These are phyloP conservation scores for Alosa sapidissima DNA, from an alignment of 2,797 vertebrate species.

Conservation along the genomic window DNA sequence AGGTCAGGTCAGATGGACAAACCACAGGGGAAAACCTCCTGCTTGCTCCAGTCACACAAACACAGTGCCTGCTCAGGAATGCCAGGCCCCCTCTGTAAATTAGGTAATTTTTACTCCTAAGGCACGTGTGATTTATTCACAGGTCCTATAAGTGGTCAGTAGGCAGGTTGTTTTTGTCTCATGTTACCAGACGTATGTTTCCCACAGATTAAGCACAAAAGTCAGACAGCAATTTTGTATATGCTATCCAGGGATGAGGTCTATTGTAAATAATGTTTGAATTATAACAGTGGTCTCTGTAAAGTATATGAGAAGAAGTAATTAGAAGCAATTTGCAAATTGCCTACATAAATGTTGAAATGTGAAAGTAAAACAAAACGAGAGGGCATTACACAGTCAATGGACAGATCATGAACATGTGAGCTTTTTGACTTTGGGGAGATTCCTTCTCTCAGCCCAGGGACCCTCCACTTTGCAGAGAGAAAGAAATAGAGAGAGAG, in stretches of 20 bases:
- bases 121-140: background rate
- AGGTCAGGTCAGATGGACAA: conserved; percentile 10
- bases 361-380: background rate
- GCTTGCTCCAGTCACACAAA: background rate
- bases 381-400: background rate
- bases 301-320: background rate
- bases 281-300: background rate
- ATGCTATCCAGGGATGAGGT: background rate
- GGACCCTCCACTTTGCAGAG: background rate
- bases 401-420: background rate
- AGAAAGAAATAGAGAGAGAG: background rate
- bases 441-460: background rate
- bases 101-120: background rate
- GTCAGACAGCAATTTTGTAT: background rate
- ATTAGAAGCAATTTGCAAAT: no score
- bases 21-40: background rate
- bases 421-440: background rate
- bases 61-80: background rate
- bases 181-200: background rate
- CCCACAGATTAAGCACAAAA: background rate
- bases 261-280: background rate
- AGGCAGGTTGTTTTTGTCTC: background rate
- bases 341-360: no score
- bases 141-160: background rate
- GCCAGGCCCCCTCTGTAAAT: background rate